These are phyloP conservation scores for Distichodus sexfasciatus DNA, from an alignment of 2,797 vertebrate species.

Conservation along the genomic window DNA sequence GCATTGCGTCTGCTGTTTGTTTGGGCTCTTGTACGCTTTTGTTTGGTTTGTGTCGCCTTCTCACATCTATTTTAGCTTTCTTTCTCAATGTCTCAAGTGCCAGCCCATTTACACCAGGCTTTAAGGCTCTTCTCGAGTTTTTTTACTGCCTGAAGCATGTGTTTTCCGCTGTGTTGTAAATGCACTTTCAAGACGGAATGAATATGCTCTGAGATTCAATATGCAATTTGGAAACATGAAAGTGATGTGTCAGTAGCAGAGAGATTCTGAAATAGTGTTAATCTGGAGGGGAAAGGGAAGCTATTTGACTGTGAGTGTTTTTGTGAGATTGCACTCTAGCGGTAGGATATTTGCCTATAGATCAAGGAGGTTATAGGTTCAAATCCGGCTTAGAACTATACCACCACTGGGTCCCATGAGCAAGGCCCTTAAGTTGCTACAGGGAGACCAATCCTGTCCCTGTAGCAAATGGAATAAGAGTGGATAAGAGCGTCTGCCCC, in stretches of 20 bases:
- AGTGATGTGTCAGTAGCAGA: conserved; percentile 16
- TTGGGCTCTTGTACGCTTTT: conserved; percentile 15
- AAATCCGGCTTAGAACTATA: too few relatives aligned
- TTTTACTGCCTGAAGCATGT: conserved; percentile 35
- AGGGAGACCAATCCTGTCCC: too few relatives aligned
- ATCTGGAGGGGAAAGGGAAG: conserved; percentile 6
- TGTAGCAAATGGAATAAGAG: too few relatives aligned
- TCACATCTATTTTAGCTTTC: neutral
- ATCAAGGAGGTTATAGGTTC: too few relatives aligned
- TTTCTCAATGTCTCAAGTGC: neutral
- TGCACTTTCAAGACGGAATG: conserved; percentile 36
- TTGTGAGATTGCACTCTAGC: neutral
- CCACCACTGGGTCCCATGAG: too few relatives aligned
- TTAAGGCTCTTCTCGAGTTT: conserved; percentile 24
- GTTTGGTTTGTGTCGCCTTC: neutral
- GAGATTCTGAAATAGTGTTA: conserved; percentile 27
- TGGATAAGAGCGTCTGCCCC: too few relatives aligned
- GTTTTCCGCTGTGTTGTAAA: conserved; percentile 29
- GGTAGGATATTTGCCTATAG: too few relatives aligned
- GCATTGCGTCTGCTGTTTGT: conserved; percentile 9
- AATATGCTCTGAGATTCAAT: conserved; percentile 37
- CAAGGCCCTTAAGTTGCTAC: too few relatives aligned
- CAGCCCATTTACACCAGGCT: conserved; percentile 33
- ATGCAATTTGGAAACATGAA: conserved; percentile 42
- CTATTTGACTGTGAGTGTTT: neutral